Percentiles rank a stretch among this genome's conserved stretches.
Conservation (phyloP, 2,888 invertebrate species). For the Aphidoletes aphidimyza region DNA sequence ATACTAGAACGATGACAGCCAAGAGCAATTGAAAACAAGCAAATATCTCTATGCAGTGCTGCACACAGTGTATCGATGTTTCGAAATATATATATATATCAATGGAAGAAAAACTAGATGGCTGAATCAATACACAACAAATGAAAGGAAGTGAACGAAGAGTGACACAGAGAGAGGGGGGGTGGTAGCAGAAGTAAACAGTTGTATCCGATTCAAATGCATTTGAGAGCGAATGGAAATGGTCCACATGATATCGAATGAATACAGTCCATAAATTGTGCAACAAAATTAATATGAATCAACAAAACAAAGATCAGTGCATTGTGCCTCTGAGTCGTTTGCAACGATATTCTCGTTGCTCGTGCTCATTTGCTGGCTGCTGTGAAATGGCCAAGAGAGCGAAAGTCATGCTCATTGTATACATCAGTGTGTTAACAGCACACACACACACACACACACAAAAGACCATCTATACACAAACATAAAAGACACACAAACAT, state of each 20-base stretch:
- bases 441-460: too few species aligned
- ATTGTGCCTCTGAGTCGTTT: neutral
- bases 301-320: conserved; percentile 32
- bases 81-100: too few species aligned
- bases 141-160: neutral
- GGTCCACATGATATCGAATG: conserved; percentile 13
- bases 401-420: neutral
- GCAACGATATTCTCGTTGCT: too few species aligned
- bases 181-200: conserved; percentile 2
- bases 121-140: too few species aligned
- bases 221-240: neutral
- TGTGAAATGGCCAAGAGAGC: neutral
- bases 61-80: too few species aligned
- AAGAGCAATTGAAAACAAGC: neutral
- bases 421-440: neutral
- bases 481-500: neutral
- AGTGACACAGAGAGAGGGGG: neutral
- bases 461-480: too few species aligned
- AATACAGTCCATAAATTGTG: conserved; percentile 36
- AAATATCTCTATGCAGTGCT: neutral
- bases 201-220: neutral
- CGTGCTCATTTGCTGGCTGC: neutral
- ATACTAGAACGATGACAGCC: neutral
- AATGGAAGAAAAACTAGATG: too few species aligned
- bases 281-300: conserved; percentile 48